Evolutionary conservation across 2,888 invertebrate genomes (phyloP), one percentile per base, ranked within the genome.

Genomic region (Xestia rhomboidea): DNA sequence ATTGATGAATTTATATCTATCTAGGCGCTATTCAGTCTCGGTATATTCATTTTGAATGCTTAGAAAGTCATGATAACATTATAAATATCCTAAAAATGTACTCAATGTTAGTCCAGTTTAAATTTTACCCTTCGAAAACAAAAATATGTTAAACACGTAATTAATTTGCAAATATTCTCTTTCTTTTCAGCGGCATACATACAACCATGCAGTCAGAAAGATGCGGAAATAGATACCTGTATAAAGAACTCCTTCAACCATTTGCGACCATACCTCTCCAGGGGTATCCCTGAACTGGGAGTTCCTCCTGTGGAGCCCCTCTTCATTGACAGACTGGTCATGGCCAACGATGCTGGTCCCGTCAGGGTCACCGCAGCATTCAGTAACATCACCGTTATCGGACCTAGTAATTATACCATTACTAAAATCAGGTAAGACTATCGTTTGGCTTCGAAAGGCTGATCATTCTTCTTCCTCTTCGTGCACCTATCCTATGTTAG

Each of bases 321-420:
- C 85, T 94, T 95, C 77, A 98, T 98, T 76, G 97, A 98, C 67
- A 97, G 97, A 78, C 96, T 98, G 84, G 97, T 97, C 67, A 98
- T 98, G 97, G 98, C 98, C 92, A 98, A 98, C 92, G 97, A 98
- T 0, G 98, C 98, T 18, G 98, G 98, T 0, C 97, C 98, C 0
- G 98, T 98, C 27, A 96, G 98, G 79, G 97, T 98, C 27, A 97
- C 97, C 18, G 98, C 98, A 0, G 95, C 97, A 0, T 98, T 98
- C 94, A 97, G 96, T 76, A 98, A 98, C 90, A 98, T 98, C 88
- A 98, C 98, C 0, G 98, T 98, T 0, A 93, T 97, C n/a, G 98
- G 98, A 57, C 98, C 98, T 27, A 98, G 98, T 89, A 98, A 98
- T 92, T 98, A 98, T 90, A 97, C 97, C 5, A 97, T 98, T 68